These are phyloP conservation scores for Tetragnatha versicolor DNA, from an alignment of 1,140 invertebrate species.

Conservation along the genomic window DNA sequence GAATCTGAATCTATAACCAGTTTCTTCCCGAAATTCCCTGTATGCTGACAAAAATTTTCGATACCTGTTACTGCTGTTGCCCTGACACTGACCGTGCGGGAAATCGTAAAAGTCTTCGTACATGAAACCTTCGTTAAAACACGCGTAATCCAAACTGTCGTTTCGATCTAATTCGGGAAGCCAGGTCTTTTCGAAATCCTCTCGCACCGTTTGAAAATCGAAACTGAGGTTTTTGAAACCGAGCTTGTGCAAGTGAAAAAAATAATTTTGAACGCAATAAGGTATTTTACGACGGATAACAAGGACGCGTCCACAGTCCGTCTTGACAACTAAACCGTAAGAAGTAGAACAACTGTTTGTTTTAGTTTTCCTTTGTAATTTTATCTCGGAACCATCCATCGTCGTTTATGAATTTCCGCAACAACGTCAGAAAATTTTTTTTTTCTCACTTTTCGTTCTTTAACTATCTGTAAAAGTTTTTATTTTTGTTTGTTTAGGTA, in stretches of 20 bases:
- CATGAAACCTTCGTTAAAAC: background rate
- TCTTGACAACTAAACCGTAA: background rate
- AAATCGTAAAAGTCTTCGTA: conserved; percentile 13
- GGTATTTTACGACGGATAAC: background rate
- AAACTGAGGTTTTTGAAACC: background rate
- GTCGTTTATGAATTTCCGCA: too few species aligned
- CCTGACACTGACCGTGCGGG: background rate
- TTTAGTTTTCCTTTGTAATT: too few species aligned
- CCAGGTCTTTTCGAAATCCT: background rate
- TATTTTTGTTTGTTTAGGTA: too few species aligned
- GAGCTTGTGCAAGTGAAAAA: background rate
- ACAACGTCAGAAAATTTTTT: too few species aligned
- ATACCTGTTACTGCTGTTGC: background rate
- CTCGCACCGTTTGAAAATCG: background rate
- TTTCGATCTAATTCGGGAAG: background rate
- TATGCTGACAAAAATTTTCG: background rate
- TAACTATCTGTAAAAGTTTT: too few species aligned
- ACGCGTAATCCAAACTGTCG: background rate
- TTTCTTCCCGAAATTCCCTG: conserved; percentile 16
- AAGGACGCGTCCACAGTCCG: background rate
- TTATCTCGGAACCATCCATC: too few species aligned
- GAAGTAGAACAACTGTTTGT: background rate
- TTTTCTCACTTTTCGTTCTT: too few species aligned
- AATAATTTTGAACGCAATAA: conserved; percentile 7
- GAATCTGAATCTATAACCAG: background rate